These are phyloP conservation scores for Toxotes lorentzi DNA, from an alignment of 2,797 vertebrate species.

Conservation along the genomic window DNA sequence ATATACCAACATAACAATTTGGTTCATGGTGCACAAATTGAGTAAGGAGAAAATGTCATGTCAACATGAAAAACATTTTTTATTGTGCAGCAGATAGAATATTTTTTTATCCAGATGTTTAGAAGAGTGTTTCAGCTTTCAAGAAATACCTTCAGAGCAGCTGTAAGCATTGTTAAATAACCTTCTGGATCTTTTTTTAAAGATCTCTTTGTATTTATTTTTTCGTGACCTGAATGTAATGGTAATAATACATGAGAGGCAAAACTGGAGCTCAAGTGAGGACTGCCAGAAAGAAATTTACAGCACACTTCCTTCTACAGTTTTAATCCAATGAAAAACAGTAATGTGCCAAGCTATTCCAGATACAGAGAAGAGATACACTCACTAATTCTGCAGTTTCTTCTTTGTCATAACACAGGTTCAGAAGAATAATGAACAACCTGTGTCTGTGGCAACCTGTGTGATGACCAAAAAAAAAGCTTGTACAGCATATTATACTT, in stretches of 20 bases:
- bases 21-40: neutral
- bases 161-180: neutral
- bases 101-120: neutral
- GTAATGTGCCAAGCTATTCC: neutral
- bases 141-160: neutral
- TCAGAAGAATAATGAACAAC: neutral
- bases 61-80: neutral
- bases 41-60: neutral
- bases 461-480: neutral
- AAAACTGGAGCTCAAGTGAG: neutral
- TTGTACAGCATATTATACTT: neutral
- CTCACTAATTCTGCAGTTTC: neutral
- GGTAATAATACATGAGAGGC: neutral
- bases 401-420: neutral
- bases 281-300: neutral
- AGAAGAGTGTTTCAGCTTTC: neutral
- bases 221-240: neutral
- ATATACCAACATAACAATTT: neutral
- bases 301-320: neutral
- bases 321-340: neutral
- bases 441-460: neutral
- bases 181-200: neutral
- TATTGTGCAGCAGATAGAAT: neutral
- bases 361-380: neutral
- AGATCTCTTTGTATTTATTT: neutral